A percentile compares a stretch with the other conserved stretches of the same genome.
These are phyloP conservation scores for Diceros bicornis DNA, from an alignment of 2,797 vertebrate genomes.

Conservation along the genomic window DNA sequence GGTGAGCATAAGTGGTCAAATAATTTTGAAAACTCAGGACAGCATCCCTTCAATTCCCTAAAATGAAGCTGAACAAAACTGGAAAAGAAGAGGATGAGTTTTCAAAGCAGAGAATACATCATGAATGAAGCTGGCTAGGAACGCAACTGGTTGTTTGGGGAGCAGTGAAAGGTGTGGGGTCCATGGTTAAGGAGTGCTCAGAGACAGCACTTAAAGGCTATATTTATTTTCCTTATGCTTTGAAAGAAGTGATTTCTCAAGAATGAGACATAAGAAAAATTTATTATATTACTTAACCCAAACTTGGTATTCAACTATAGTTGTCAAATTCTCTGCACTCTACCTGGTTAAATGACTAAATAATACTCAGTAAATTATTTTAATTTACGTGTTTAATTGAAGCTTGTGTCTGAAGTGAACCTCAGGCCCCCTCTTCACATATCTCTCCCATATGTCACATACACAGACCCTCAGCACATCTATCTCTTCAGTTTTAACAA, in stretches of 20 bases:
- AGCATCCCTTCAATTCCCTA: background rate
- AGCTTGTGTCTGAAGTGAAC: background rate
- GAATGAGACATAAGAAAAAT: slow-evolving; percentile 62
- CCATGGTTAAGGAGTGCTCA: no score
- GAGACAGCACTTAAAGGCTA: background rate
- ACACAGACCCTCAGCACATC: no score
- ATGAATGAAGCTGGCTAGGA: background rate
- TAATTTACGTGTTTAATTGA: background rate
- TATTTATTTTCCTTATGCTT: background rate
- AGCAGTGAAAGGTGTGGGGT: background rate
- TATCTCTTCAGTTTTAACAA: background rate
- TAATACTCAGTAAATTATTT: background rate
- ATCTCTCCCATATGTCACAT: background rate
- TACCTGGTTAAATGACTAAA: background rate
- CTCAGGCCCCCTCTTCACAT: background rate
- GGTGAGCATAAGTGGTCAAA: background rate
- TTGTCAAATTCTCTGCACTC: slow-evolving; percentile 68
- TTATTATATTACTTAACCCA: slow-evolving; percentile 72
- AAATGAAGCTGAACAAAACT: background rate
- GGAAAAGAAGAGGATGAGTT: background rate
- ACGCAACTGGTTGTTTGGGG: background rate
- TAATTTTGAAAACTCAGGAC: background rate
- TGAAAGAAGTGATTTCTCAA: slow-evolving; percentile 50
- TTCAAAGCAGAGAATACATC: background rate
- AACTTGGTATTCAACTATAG: slow-evolving; percentile 68